phyloP scores from a whole-genome alignment of 2,797 vertebrate species.

The Lagodon rhomboides region DNA sequence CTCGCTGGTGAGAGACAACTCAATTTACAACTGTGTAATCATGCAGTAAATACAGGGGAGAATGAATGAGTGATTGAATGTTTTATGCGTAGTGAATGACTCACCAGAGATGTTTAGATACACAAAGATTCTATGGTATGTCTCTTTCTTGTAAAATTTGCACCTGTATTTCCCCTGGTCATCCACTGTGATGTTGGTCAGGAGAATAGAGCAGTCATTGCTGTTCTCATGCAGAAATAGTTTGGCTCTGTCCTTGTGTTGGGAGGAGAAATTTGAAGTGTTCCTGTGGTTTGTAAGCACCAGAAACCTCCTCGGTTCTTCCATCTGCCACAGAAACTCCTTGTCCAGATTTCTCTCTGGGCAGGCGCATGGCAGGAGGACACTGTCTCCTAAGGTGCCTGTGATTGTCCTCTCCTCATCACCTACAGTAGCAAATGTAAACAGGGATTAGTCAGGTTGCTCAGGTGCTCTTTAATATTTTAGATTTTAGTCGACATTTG shows the following conservation, averaged over 20 bases:
- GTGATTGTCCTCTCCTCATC: fast-evolving
- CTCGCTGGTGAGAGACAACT: slow-evolving; percentile 28
- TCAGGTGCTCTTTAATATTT: not conserved
- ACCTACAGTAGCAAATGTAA: slow-evolving; percentile 33
- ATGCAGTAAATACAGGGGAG: not conserved
- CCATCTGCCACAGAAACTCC: slow-evolving; percentile 55
- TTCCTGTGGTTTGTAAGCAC: fast-evolving
- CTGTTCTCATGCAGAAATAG: not conserved
- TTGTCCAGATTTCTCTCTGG: fast-evolving
- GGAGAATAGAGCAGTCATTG: slow-evolving; percentile 61
- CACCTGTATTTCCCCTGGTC: slow-evolving; percentile 60
- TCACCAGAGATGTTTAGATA: slow-evolving; percentile 56
- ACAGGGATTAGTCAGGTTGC: not conserved
- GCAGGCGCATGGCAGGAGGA: slow-evolving; percentile 65
- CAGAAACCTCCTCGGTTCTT: fast-evolving
- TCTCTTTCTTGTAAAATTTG: fast-evolving
- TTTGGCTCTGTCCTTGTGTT: slow-evolving; percentile 8
- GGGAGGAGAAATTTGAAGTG: fast-evolving
- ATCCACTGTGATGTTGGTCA: not conserved
- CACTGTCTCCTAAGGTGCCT: not conserved
- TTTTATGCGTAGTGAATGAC: slow-evolving; percentile 17
- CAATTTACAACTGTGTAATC: not conserved
- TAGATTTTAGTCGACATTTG: not conserved
- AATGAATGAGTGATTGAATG: not conserved
- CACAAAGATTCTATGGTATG: fast-evolving